These are phyloP conservation scores for Scatophagus argus DNA, from an alignment of 2,113 vertebrate genomes.

Conservation along the genomic window DNA sequence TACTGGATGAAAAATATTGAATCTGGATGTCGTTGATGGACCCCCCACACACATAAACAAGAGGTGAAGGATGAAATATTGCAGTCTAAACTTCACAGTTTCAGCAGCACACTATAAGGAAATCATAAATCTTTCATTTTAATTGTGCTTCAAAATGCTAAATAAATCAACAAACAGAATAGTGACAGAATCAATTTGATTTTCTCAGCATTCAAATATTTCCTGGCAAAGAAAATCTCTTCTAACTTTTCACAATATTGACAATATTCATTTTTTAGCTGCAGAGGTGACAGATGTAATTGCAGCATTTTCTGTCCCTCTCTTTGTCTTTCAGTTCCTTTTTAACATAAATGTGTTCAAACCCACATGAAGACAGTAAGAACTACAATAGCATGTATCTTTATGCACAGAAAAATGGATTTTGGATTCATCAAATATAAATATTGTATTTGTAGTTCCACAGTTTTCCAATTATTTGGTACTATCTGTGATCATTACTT, in stretches of 20 bases:
- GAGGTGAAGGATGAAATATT: constrained; percentile 41
- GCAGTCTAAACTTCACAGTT: not conserved
- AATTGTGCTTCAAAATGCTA: constrained; percentile 45
- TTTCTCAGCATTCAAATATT: not conserved
- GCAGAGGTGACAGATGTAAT: constrained; percentile 3
- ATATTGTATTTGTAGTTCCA: not conserved
- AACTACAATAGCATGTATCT: not conserved
- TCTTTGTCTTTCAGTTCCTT: constrained; percentile 4
- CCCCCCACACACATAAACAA: constrained; percentile 56
- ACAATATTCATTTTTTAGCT: constrained; percentile 16
- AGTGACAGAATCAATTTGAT: not conserved
- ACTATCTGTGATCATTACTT: not conserved
- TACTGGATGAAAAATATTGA: constrained; percentile 31
- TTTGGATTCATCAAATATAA: not conserved
- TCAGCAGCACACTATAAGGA: constrained; percentile 41
- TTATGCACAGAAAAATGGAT: not conserved
- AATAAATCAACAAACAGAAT: constrained; percentile 18
- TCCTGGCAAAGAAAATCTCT: not conserved
- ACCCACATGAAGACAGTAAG: not conserved
- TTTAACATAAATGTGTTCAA: constrained; percentile 1
- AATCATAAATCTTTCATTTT: constrained; percentile 57
- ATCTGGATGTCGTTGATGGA: constrained; percentile 46
- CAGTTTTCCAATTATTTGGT: not conserved
- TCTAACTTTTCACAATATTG: not conserved
- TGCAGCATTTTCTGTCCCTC: not conserved